Conservation (phyloP, 2,113 vertebrate species). For the Bucco capensis region DNA sequence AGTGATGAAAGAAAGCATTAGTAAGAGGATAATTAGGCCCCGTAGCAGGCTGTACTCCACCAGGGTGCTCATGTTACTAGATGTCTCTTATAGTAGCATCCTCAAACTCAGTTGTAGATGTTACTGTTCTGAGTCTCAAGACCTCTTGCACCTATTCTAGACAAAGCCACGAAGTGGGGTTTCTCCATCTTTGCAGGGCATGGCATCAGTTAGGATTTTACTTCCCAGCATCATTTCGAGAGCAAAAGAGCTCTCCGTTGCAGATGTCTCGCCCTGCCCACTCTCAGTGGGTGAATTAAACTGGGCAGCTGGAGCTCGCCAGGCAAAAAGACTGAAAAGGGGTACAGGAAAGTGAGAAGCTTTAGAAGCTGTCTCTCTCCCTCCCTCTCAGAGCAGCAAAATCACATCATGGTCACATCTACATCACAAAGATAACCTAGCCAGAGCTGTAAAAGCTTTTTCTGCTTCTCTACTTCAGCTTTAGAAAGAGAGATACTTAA, state of each 20-base stretch:
- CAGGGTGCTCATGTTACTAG: conserved; percentile 4
- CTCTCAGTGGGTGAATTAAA: not conserved
- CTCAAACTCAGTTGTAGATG: not conserved
- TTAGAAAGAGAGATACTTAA: not conserved
- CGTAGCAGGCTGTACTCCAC: conserved; percentile 13
- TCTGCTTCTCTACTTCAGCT: not conserved
- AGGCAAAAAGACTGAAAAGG: not conserved
- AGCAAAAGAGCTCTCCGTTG: not conserved
- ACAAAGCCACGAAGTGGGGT: not conserved
- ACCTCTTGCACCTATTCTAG: not conserved
- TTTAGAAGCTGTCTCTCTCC: not conserved
- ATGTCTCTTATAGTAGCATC: not conserved
- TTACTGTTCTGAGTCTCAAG: not conserved
- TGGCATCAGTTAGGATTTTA: not conserved
- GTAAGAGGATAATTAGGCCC: conserved; percentile 58
- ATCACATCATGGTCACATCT: not conserved
- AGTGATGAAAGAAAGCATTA: conserved; percentile 57
- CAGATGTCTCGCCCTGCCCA: not conserved
- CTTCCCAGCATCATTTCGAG: not conserved
- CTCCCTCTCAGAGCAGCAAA: not conserved
- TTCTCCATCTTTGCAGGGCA: not conserved
- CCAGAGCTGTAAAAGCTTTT: not conserved
- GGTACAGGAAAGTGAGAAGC: not conserved
- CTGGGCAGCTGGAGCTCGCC: not conserved
- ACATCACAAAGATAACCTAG: not conserved